phyloP scores from a whole-genome alignment of 2,888 invertebrate species.

The Apodemia duryi region DNA sequence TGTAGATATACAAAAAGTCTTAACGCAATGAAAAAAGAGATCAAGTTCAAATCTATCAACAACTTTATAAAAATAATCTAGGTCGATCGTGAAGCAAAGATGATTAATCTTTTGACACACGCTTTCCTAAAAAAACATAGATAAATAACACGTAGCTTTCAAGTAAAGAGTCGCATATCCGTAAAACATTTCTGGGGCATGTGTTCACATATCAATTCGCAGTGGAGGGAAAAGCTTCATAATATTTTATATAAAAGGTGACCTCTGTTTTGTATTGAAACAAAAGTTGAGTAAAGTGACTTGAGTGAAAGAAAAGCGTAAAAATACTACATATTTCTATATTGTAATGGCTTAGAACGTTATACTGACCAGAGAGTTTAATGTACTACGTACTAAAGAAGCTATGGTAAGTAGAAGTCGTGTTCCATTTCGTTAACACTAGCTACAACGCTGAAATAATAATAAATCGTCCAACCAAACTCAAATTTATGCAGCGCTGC shows the following conservation, averaged over 20 bases:
- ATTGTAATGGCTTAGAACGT: too few relatives aligned
- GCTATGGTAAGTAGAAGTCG: too few relatives aligned
- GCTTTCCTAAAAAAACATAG: neutral
- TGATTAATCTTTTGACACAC: neutral
- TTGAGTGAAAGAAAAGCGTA: neutral
- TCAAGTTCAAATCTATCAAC: neutral
- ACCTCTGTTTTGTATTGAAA: conserved; percentile 25
- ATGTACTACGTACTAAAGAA: too few relatives aligned
- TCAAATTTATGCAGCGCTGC: too few relatives aligned
- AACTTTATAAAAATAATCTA: neutral
- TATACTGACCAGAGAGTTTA: too few relatives aligned
- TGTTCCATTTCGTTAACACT: too few relatives aligned
- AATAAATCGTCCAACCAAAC: too few relatives aligned
- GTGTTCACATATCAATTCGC: conserved; percentile 30
- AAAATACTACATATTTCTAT: neutral
- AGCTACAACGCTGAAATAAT: too few relatives aligned
- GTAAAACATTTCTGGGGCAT: conserved; percentile 29
- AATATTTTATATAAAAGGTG: conserved; percentile 29
- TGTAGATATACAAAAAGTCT: too few relatives aligned
- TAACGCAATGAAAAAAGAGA: too few relatives aligned
- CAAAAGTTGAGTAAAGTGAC: neutral
- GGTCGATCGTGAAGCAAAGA: neutral
- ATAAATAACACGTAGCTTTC: conserved; percentile 1
- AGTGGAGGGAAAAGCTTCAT: conserved; percentile 24
- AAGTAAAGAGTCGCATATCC: conserved; percentile 24